Base-by-base conservation (phyloP, 1,140 invertebrate species). In the Kradibia gibbosae region DNA sequence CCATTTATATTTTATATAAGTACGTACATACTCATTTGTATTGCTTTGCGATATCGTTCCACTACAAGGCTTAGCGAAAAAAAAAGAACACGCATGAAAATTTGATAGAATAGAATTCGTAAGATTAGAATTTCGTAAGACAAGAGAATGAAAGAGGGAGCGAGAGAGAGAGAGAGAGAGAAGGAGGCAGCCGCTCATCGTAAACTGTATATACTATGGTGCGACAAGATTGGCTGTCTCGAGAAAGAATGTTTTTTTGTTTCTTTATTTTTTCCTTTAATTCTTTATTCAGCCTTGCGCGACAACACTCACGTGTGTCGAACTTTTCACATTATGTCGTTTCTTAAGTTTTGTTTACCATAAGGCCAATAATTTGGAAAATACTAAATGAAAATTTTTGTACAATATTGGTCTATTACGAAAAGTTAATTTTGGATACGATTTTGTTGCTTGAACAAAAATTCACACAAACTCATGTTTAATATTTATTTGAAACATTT, bases 141-240 rank as follows among this genome's bases (percentile, higher is more conserved):
- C 5, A 25, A 13, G 28, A 36, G 36, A 76, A 1, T 28, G 34
- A 31, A 36, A 62, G 55, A 25, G 55, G 22, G 55, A 65, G 53
- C 34, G 62, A 65, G 31, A 65, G 62, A 65, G 62, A 65, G 31
- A 65, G 62, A 65, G 62, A 42, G 65, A 42, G 34, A 65, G 20
- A 53, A 39, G 17, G 67, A 57, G 4, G 28, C 17, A 34, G 48
- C 36, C n/a, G 57, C 73, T 76, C 48, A 45, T 76, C 80, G 28
- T 81, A 76, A 81, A 81, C 62, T 77, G 76, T 77, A 67, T 53
- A 81, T 53, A 60, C 48, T 53, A 62, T 1, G 42, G 31, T 65
- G 25, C 22, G 45, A 62, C 70, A 50, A 28, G 25, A 75, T 34
- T 42, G 65, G 53, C 22, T 45, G 25, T 67, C 70, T 71, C 42